Percentiles rank a stretch among this genome's conserved stretches.
phyloP scores from a whole-genome alignment of 2,888 invertebrate genomes.

The Peribatodes rhomboidaria region DNA sequence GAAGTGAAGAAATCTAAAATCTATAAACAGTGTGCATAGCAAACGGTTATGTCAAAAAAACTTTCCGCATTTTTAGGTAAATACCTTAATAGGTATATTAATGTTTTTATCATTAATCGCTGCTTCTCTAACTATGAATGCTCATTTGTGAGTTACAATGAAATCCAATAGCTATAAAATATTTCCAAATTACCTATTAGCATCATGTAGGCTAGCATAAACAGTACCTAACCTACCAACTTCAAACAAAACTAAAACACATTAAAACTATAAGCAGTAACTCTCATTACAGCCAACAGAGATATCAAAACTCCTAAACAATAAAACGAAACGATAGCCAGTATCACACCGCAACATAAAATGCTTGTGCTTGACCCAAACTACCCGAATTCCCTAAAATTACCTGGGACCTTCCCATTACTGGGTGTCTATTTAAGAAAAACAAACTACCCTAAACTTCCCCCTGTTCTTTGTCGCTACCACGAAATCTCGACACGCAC shows the following conservation, averaged over 20 bases:
- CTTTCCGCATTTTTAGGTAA: too few species aligned
- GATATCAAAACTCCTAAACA: constrained; percentile 19
- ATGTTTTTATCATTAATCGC: too few species aligned
- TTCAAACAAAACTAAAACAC: not conserved
- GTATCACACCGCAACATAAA: constrained; percentile 35
- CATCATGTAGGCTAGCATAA: too few species aligned
- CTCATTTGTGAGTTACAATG: too few species aligned
- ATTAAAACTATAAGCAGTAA: not conserved
- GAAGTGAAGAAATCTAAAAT: too few species aligned
- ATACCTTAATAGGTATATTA: too few species aligned
- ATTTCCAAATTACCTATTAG: too few species aligned
- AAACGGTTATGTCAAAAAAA: too few species aligned
- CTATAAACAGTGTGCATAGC: too few species aligned
- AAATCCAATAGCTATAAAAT: too few species aligned
- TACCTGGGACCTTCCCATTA: constrained; percentile 41
- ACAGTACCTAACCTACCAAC: not conserved
- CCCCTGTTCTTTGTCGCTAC: constrained; percentile 28
- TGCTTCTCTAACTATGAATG: too few species aligned
- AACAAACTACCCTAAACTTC: constrained; percentile 44
- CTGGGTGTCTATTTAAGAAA: constrained; percentile 46
- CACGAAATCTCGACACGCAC: constrained; percentile 10
- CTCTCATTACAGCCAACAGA: constrained; percentile 5
- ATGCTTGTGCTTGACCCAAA: constrained; percentile 36
- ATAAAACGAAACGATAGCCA: constrained; percentile 32
- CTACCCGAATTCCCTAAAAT: constrained; percentile 37